These are phyloP conservation scores for Chloroceryle aenea DNA, from an alignment of 2,113 vertebrate genomes.

Conservation along the genomic window DNA sequence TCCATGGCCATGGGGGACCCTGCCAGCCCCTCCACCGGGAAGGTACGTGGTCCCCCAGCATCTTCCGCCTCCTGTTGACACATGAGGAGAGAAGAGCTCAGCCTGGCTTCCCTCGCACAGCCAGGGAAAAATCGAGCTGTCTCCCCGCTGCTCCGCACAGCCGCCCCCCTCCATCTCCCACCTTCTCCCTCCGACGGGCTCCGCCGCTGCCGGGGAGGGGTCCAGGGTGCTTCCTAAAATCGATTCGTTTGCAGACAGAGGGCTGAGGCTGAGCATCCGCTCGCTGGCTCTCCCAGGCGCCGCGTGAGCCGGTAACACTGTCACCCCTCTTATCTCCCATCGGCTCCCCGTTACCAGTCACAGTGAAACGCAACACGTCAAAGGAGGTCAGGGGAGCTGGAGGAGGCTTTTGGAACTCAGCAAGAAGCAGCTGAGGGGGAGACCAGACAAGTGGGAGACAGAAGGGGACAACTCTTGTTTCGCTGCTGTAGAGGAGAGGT, in stretches of 20 bases:
- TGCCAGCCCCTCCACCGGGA: background rate
- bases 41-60: background rate
- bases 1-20: background rate
- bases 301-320: background rate
- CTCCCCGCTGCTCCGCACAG: background rate
- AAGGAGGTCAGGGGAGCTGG: background rate
- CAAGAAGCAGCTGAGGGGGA: background rate
- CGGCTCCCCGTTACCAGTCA: background rate
- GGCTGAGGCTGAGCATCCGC: background rate
- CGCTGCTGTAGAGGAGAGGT: background rate
- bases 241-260: background rate
- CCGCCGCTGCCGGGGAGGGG: background rate
- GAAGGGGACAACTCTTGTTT: background rate
- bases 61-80: background rate
- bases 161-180: background rate
- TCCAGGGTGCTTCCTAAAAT: background rate
- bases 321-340: constrained; percentile 1
- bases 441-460: background rate
- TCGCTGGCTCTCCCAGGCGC: background rate
- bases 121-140: background rate
- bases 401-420: background rate
- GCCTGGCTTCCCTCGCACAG: background rate
- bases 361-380: background rate
- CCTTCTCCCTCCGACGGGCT: constrained; percentile 26
- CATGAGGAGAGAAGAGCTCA: background rate